Evolutionary conservation across 2,888 invertebrate species (phyloP), one percentile per base, ranked within the genome.

Genomic region (Agrotis ipsilon): DNA sequence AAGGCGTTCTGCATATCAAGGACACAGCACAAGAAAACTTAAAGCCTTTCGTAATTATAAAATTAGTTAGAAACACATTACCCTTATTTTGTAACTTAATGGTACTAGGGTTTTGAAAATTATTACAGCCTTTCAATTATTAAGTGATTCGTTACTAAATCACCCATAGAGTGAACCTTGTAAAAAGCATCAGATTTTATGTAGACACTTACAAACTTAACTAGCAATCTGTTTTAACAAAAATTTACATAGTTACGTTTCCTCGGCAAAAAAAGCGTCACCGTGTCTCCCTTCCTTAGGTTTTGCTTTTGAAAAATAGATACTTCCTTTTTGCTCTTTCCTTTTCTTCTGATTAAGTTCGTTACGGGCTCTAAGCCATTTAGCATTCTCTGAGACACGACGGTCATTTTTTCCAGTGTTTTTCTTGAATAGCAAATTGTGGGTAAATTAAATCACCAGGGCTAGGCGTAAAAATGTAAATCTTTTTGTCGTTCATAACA

Each of bases 341-440:
- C 16, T 65, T 65, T 62, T 65, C 43, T 58, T 62, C 60, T 76
- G 60, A 65, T 61, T 76, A 74, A 80, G 80, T 80, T 76, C 65
- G 51, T 76, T 80, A 80, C 57, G n/a, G 48, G 61, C 48, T 66
- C 21, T 48, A 51, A 76, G 57, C 75, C 61, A 75, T 74, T 75
- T 80, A 73, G 24, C 65, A 62, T 52, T 73, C 27, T 18, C 19
- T 52, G 65, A 73, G 51, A 65, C 32, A 48, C 13, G 18, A 13
- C 27, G 21, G 27, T 39, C 4, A 45, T 57, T 58, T n/a, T 58
- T 57, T 2, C 11, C 21, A 55, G 49, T 43, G 48, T 59, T 59
- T 59, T 55, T 48, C 18, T 54, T 78, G 49, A 6, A 46, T 18
- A 16, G 14, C 24, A 32, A 32, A 60, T 32, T 13, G 1, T 19